Percentiles rank a stretch among this genome's conserved stretches.
These are phyloP conservation scores for Trichogramma pretiosum DNA, from an alignment of 1,140 invertebrate genomes.

Conservation along the genomic window DNA sequence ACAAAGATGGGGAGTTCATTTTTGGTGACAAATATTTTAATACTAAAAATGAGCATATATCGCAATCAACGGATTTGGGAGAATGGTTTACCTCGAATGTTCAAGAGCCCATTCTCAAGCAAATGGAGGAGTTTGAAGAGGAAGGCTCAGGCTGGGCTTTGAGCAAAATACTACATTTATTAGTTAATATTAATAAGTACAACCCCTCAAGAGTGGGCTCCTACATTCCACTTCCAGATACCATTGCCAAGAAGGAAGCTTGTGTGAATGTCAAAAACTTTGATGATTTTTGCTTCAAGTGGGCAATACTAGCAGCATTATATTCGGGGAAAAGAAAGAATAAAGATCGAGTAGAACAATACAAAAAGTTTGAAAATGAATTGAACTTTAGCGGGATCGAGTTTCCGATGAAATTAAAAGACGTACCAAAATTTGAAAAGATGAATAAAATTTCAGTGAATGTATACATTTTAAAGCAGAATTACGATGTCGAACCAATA, in stretches of 20 bases:
- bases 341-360: background rate
- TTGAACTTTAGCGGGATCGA: constrained; percentile 1
- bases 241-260: background rate
- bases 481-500: background rate
- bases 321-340: background rate
- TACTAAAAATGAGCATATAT: background rate
- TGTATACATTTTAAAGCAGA: constrained; percentile 17
- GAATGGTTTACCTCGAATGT: background rate
- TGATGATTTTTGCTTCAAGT: constrained; percentile 1
- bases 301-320: background rate
- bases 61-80: background rate
- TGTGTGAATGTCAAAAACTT: background rate
- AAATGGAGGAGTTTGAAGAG: constrained; percentile 12
- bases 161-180: background rate
- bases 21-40: background rate
- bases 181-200: constrained; percentile 4
- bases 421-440: constrained; percentile 6
- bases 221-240: background rate
- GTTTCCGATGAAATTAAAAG: background rate
- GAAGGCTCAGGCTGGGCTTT: constrained; percentile 8
- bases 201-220: constrained; percentile 8
- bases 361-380: background rate
- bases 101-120: background rate
- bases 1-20: too few species aligned
- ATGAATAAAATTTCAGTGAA: constrained; percentile 23